Evolutionary conservation across 2,113 vertebrate species (phyloP).

Genomic region (Vidua chalybeata): DNA sequence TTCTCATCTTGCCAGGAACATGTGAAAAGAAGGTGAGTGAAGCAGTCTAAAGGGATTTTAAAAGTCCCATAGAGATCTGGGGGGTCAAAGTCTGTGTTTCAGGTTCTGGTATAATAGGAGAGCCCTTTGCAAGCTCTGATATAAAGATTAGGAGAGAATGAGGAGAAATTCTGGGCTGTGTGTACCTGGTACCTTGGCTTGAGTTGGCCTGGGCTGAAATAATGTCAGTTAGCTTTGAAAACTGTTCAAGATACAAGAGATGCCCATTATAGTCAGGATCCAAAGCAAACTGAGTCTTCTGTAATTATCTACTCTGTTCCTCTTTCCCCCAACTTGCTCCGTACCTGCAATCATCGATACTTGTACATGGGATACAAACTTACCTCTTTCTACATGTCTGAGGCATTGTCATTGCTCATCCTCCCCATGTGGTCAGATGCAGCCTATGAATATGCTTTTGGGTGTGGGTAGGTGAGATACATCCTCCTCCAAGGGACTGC

Average conservation of each 20-base stretch:
- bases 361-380: neutral
- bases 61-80: neutral
- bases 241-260: neutral
- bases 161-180: neutral
- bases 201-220: neutral
- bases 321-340: neutral
- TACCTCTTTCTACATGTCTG: neutral
- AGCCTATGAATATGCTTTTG: neutral
- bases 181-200: neutral
- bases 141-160: neutral
- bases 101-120: neutral
- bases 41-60: neutral
- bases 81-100: neutral
- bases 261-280: neutral
- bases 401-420: neutral
- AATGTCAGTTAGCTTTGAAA: neutral
- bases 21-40: neutral
- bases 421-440: neutral
- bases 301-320: neutral
- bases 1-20: neutral
- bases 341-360: fast-evolving
- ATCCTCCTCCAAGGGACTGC: neutral
- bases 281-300: neutral
- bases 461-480: neutral
- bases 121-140: neutral